Percentiles rank a stretch among this genome's conserved stretches.
Evolutionary conservation across 2,113 vertebrate genomes (phyloP).

Genomic region (Lucifuga dentata): DNA sequence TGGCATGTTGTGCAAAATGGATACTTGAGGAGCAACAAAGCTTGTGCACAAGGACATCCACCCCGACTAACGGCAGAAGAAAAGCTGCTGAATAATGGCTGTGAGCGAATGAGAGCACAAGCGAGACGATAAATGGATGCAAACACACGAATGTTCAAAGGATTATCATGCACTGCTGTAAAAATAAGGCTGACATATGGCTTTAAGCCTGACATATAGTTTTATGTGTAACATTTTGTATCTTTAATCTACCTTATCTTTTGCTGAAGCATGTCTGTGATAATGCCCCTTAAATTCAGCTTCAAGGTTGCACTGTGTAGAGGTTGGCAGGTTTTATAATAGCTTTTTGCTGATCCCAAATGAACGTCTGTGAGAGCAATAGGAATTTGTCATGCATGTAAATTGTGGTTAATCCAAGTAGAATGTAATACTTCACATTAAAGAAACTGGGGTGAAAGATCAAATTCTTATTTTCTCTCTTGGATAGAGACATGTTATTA

Average conservation of each 20-base stretch:
- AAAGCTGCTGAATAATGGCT: conserved; percentile 6
- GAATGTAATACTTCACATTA: conserved; percentile 33
- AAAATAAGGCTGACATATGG: conserved; percentile 8
- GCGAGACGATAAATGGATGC: background rate
- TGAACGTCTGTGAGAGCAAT: conserved; percentile 27
- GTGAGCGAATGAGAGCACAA: conserved; percentile 4
- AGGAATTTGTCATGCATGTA: conserved; percentile 44
- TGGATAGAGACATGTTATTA: conserved; percentile 4
- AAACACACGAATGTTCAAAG: conserved; percentile 13
- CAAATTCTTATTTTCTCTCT: conserved; percentile 5
- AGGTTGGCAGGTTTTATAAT: conserved; percentile 57
- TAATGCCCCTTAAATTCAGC: background rate
- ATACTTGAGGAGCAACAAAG: too few species aligned
- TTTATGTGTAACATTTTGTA: background rate
- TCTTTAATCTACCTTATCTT: conserved; percentile 27
- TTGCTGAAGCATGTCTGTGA: conserved; percentile 12
- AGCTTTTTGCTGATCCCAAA: conserved; percentile 37
- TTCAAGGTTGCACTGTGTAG: conserved; percentile 22
- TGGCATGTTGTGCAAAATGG: conserved; percentile 36
- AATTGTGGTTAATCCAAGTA: conserved; percentile 44
- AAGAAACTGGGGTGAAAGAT: conserved; percentile 23
- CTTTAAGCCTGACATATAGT: conserved; percentile 2
- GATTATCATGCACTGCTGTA: conserved; percentile 12
- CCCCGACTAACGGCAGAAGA: conserved; percentile 4
- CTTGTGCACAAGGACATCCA: conserved; percentile 26